These are phyloP conservation scores for Drosophila pectinifera DNA, from an alignment of 1,140 invertebrate species.

Conservation along the genomic window DNA sequence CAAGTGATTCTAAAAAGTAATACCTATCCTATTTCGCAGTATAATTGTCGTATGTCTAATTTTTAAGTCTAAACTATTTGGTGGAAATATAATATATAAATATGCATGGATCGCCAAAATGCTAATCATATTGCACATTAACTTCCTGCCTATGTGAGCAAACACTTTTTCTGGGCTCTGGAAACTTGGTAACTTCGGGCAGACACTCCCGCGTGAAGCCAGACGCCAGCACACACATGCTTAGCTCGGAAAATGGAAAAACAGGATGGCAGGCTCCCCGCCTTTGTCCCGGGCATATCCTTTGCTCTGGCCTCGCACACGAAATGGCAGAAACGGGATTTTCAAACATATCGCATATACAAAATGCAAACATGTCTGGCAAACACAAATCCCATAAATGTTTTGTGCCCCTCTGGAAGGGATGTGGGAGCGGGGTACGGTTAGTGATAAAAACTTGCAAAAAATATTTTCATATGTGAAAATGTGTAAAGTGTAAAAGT, in stretches of 20 bases:
- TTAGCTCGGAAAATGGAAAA: constrained; percentile 20
- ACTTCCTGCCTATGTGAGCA: constrained; percentile 17
- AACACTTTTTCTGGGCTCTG: constrained; percentile 8
- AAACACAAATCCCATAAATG: constrained; percentile 83
- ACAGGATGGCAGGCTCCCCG: background rate
- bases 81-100: no score
- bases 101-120: constrained; percentile 19
- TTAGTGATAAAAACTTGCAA: constrained; percentile 76
- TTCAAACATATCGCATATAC: constrained; percentile 83
- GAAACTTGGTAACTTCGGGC: constrained; percentile 25
- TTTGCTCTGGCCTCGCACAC: constrained; percentile 40
- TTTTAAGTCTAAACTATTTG: constrained; percentile 5
- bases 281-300: constrained; percentile 18
- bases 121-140: constrained; percentile 34
- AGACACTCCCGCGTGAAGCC: constrained; percentile 2
- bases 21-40: no score
- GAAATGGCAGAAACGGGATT: constrained; percentile 74
- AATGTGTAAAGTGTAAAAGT: constrained; percentile 82
- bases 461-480: constrained; percentile 83
- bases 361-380: constrained; percentile 83
- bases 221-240: constrained; percentile 12
- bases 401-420: constrained; percentile 45
- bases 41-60: no score
- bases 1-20: no score
- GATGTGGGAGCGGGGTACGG: background rate